Base-by-base conservation (phyloP, 2,888 invertebrate species). In the Nipponacmea schrenckii region DNA sequence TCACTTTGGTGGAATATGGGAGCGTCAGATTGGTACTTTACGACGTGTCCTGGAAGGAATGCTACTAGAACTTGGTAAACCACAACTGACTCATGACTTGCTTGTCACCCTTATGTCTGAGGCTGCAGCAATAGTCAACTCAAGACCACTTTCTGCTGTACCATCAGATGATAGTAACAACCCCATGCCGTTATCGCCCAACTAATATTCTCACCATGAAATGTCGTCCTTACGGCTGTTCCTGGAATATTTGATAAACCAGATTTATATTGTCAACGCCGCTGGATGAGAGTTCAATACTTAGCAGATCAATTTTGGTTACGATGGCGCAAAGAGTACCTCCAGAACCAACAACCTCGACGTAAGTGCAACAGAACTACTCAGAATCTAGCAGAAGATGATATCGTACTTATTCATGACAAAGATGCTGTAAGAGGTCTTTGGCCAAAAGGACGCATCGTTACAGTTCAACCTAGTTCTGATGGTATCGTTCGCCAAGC, bases 281-380 rank as follows among this genome's bases (percentile, higher is more conserved):
- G 67, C 17, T 71, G 71, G 71, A 67, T 48, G 26, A 62, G 67
- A 45, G 68, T 71, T 14, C 74, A 74, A 62, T n/a, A 64, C 12
- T 67, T 69, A 8, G 62, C 74, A 1, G 64, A 74, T 46, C 46
- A 27, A 31, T 74, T 74, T 45, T 74, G 71, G 74, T 63, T 65
- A 44, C 62, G 71, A n/a, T 74, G 74, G 74, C 62, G 68, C 48
- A 66, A 66, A 17, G 74, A 74, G 45, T 71, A 45, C 56, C 64
- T 74, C 24, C 62, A 50, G 12, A 20, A 46, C n/a, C 64, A 71
- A 24, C 74, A 74, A 39, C 20, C 10, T 24, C 45, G 71, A 24
- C 67, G 62, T 1, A 74, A 74, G 44, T 74, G 74, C 71, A 67
- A 74, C 24, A 27, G 45, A n/a, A 69, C 65, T n/a, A 17, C 15